Percentiles rank a stretch among this genome's conserved stretches.
phyloP scores from a whole-genome alignment of 2,113 vertebrate genomes.

The Syngnathoides biaculeatus region DNA sequence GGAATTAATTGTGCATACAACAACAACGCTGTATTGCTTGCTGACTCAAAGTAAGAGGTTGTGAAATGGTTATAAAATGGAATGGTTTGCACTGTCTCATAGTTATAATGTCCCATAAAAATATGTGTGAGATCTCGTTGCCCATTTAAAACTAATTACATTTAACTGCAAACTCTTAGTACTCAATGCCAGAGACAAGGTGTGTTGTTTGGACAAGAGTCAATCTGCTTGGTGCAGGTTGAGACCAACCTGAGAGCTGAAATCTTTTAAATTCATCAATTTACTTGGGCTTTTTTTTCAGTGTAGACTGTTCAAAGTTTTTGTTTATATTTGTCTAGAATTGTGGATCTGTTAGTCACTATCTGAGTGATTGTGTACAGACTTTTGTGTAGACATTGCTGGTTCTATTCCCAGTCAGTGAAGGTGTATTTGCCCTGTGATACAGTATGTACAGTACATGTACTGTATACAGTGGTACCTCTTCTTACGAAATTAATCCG shows the following conservation, averaged over 20 bases:
- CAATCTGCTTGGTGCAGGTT: constrained; percentile 14
- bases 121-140: constrained; percentile 8
- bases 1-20: constrained; percentile 2
- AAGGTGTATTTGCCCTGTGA: not conserved
- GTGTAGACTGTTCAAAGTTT: too few species aligned
- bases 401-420: too few species aligned
- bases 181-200: constrained; percentile 18
- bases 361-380: too few species aligned
- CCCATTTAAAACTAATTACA: constrained; percentile 12
- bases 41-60: constrained; percentile 11
- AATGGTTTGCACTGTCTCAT: constrained; percentile 1
- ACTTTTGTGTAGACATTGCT: too few species aligned
- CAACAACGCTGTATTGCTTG: constrained; percentile 1
- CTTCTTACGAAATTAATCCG: too few species aligned
- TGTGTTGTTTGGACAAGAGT: constrained; percentile 29
- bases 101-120: constrained; percentile 9
- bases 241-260: constrained; percentile 35
- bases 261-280: not conserved
- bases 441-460: not conserved
- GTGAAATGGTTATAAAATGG: constrained; percentile 9
- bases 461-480: too few species aligned
- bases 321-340: too few species aligned
- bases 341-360: too few species aligned
- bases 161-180: constrained; percentile 21
- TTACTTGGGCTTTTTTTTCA: too few species aligned